phyloP scores from a whole-genome alignment of 2,113 vertebrate genomes.

The Sula dactylatra region DNA sequence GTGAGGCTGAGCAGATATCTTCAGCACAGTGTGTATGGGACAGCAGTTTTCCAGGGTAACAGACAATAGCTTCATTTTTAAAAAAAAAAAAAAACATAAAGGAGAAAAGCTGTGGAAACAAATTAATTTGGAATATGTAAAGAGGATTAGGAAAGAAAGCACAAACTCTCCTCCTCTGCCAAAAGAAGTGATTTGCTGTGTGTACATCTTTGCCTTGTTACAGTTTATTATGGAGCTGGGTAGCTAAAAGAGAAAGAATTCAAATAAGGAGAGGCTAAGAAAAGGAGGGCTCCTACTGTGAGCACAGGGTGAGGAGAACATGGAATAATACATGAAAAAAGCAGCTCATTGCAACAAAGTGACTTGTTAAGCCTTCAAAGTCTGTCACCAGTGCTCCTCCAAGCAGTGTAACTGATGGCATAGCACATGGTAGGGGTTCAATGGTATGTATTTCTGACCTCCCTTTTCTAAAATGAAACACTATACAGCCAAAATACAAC shows the following conservation, averaged over 20 bases:
- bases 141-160: constrained; percentile 50
- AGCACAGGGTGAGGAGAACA: constrained; percentile 29
- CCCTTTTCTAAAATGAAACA: not conserved
- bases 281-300: not conserved
- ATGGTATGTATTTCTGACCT: not conserved
- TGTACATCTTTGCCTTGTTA: constrained; percentile 27
- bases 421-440: not conserved
- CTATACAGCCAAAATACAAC: constrained; percentile 16
- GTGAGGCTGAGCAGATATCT: not conserved
- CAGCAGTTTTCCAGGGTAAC: constrained; percentile 11
- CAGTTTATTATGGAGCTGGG: constrained; percentile 34
- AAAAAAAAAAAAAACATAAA: not conserved
- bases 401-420: constrained; percentile 33
- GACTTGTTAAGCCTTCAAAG: constrained; percentile 40
- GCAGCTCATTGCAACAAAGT: constrained; percentile 23
- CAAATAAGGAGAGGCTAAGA: constrained; percentile 45
- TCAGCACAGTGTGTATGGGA: not conserved
- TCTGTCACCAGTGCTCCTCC: not conserved
- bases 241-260: constrained; percentile 47
- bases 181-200: not conserved
- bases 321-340: constrained; percentile 19
- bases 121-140: constrained; percentile 53
- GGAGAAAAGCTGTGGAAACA: constrained; percentile 37
- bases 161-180: constrained; percentile 30
- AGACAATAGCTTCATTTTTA: not conserved